Percentiles rank a stretch among this genome's conserved stretches.
Conservation (phyloP, 92 coral and sea anemone species). For the Heteractis magnifica region DNA sequence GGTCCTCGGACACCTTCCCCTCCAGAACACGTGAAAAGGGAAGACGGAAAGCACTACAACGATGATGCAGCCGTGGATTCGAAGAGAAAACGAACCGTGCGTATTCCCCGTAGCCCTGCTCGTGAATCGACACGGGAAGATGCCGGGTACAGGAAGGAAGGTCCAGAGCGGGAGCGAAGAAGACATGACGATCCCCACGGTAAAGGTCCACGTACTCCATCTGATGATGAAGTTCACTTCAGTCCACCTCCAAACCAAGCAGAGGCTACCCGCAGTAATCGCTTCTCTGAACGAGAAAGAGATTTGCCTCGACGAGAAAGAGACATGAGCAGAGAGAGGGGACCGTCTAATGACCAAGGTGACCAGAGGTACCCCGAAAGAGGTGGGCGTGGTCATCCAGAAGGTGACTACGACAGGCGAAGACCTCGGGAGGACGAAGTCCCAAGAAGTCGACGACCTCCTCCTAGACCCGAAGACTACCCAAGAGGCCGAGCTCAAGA, state of each 20-base stretch:
- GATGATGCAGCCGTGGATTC: slow-evolving; percentile 11
- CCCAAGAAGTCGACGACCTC: slow-evolving; percentile 32
- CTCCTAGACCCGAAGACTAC: slow-evolving; percentile 26
- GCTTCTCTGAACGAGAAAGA: slow-evolving; percentile 36
- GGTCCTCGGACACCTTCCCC: slow-evolving; percentile 67
- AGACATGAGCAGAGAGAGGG: slow-evolving; percentile 19
- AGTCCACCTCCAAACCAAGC: slow-evolving; percentile 22
- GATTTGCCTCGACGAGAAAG: slow-evolving; percentile 32
- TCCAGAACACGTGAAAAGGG: slow-evolving; percentile 16
- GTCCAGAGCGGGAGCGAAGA: background rate
- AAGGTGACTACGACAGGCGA: slow-evolving; percentile 44
- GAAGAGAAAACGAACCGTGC: slow-evolving; percentile 29
- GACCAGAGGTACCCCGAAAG: slow-evolving; percentile 43
- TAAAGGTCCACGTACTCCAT: slow-evolving; percentile 62
- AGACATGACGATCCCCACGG: slow-evolving; percentile 21
- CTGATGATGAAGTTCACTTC: slow-evolving; percentile 26
- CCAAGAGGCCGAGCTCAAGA: slow-evolving; percentile 38
- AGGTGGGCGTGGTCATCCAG: slow-evolving; percentile 54
- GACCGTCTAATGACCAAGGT: slow-evolving; percentile 17
- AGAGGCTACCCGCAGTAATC: slow-evolving; percentile 25
- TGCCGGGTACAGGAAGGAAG: slow-evolving; percentile 13
- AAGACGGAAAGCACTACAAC: slow-evolving; percentile 17
- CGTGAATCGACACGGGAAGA: slow-evolving; percentile 58
- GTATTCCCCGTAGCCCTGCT: slow-evolving; percentile 60
- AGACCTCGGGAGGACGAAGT: slow-evolving; percentile 33